These are phyloP conservation scores for Astropecten irregularis DNA, from an alignment of 53 echinoderm and acorn worm genomes.

Conservation along the genomic window DNA sequence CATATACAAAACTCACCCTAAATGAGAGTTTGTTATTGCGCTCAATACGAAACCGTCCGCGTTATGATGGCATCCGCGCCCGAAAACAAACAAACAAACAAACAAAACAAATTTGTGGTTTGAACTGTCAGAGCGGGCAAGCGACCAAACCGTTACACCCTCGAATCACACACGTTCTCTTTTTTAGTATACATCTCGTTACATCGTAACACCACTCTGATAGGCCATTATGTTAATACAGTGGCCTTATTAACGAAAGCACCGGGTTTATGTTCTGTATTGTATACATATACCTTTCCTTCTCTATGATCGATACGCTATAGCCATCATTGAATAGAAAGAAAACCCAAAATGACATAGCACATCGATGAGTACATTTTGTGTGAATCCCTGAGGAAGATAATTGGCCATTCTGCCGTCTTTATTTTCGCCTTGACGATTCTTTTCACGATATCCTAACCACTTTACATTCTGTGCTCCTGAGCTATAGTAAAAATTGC, in stretches of 20 bases:
- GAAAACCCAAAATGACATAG: not conserved
- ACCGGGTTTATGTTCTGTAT: constrained; percentile 16
- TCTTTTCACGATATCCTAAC: no score
- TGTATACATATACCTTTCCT: not conserved
- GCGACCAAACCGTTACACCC: constrained; percentile 17
- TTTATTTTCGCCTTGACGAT: no score
- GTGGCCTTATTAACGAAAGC: constrained; percentile 50
- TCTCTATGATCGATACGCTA: not conserved
- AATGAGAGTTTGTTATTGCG: no score
- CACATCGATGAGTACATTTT: constrained; percentile 29
- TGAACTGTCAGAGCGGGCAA: no score
- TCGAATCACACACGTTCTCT: constrained; percentile 50
- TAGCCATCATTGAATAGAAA: not conserved
- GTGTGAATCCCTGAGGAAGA: constrained; percentile 57
- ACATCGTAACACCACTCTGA: constrained; percentile 9
- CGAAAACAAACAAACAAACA: no score
- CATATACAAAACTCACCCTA: no score
- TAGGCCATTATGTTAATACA: constrained; percentile 11
- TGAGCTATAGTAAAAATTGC: constrained; percentile 3
- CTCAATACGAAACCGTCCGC: no score
- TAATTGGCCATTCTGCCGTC: constrained; percentile 30
- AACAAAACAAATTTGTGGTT: no score
- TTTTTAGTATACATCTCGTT: not conserved
- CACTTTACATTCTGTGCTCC: no score
- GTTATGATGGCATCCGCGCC: no score